These are phyloP conservation scores for Apotomis betuletana DNA, from an alignment of 2,888 invertebrate genomes.

Conservation along the genomic window DNA sequence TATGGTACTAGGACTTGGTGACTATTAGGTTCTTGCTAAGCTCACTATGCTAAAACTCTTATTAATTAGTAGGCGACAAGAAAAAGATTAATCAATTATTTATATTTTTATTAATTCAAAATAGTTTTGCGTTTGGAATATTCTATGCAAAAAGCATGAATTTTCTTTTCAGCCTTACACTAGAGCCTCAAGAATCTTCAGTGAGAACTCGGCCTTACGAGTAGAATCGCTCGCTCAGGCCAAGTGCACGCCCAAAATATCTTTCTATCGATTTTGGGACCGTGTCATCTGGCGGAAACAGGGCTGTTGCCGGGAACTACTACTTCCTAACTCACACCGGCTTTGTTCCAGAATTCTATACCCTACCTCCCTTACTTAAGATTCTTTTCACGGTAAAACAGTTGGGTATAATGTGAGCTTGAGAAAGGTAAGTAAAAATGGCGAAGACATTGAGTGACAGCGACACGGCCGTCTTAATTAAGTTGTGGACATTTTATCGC, in stretches of 20 bases:
- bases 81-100: too few species aligned
- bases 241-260: conserved; percentile 35
- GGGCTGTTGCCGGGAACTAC: not conserved
- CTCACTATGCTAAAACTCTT: too few species aligned
- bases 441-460: conserved; percentile 27
- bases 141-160: too few species aligned
- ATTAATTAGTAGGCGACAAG: too few species aligned
- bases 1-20: too few species aligned
- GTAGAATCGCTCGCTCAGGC: not conserved
- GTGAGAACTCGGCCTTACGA: not conserved
- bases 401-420: conserved; percentile 1
- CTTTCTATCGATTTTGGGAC: conserved; percentile 41
- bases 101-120: too few species aligned
- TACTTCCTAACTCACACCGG: not conserved
- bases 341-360: not conserved
- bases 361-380: not conserved
- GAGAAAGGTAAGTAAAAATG: conserved; percentile 23
- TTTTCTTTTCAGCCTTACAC: too few species aligned
- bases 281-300: conserved; percentile 37
- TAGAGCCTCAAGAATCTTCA: too few species aligned
- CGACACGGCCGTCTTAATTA: conserved; percentile 35
- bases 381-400: not conserved
- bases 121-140: too few species aligned
- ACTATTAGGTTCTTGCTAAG: too few species aligned
- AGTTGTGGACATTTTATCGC: conserved; percentile 24